Percentiles rank a stretch among this genome's conserved stretches.
These are phyloP conservation scores for Drosophila lacicola DNA, from an alignment of 2,888 invertebrate genomes.

Conservation along the genomic window DNA sequence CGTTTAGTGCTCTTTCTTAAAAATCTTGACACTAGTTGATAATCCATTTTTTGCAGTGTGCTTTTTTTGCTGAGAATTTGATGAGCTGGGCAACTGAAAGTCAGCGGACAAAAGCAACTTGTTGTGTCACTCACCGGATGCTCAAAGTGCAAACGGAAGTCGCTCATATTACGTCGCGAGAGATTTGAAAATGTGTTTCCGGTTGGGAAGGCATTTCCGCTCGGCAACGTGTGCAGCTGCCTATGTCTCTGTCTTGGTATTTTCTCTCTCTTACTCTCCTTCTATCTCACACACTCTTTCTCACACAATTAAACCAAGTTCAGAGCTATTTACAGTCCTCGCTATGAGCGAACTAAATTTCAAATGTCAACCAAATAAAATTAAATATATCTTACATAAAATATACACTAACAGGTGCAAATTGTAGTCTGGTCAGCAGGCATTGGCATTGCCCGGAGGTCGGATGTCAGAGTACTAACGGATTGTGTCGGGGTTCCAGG, in stretches of 20 bases:
- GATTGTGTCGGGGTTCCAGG: background rate
- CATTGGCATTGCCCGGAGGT: conserved; percentile 4
- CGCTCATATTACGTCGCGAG: conserved; percentile 69
- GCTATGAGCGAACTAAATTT: conserved; percentile 10
- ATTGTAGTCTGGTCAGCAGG: background rate
- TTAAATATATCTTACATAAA: conserved; percentile 37
- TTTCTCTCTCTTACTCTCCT: background rate
- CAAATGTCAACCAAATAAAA: conserved; percentile 46
- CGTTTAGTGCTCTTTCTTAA: background rate
- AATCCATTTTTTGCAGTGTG: conserved; percentile 15
- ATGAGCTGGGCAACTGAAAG: conserved; percentile 27
- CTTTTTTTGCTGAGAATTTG: conserved; percentile 40
- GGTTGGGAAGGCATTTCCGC: conserved; percentile 45
- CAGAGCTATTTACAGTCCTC: conserved; percentile 10
- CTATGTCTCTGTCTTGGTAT: conserved; percentile 15
- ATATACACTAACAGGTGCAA: conserved; percentile 2
- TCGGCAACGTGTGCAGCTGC: conserved; percentile 26
- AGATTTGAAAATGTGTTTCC: conserved; percentile 60
- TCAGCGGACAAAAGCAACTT: conserved; percentile 34
- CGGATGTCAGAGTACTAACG: conserved; percentile 6
- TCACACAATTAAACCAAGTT: conserved; percentile 27
- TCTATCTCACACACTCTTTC: background rate
- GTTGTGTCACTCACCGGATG: conserved; percentile 63
- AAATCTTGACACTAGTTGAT: background rate
- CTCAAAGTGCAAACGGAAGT: conserved; percentile 76